Percentiles rank a stretch among this genome's conserved stretches.
Evolutionary conservation across 2,113 vertebrate genomes (phyloP).

Genomic region (Oreocharis arfaki): DNA sequence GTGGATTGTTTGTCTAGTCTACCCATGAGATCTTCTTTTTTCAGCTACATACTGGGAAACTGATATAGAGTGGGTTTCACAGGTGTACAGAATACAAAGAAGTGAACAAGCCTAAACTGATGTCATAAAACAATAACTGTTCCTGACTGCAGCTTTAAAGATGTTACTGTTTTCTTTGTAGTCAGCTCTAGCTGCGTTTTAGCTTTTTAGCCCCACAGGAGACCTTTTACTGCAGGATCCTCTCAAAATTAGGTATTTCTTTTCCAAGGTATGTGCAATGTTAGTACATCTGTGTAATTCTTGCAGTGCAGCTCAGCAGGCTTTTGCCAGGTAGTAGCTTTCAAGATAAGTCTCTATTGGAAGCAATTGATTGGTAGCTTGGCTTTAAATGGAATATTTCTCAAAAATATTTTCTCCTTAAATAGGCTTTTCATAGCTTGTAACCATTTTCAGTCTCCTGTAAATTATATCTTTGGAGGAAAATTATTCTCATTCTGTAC

Average conservation of each 20-base stretch:
- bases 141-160: neutral
- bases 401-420: slow-evolving; percentile 18
- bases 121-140: neutral
- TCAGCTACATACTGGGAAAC: neutral
- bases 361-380: slow-evolving; percentile 4
- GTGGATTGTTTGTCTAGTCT: neutral
- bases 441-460: neutral
- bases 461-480: neutral
- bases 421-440: neutral
- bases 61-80: neutral
- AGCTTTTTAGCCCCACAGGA: neutral
- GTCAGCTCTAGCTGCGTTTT: neutral
- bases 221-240: neutral
- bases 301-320: slow-evolving; percentile 6
- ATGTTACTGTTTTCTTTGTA: neutral
- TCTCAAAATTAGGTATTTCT: neutral
- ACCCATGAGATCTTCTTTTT: neutral
- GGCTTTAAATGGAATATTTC: neutral
- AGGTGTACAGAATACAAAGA: neutral
- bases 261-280: neutral
- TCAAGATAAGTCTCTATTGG: neutral
- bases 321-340: slow-evolving; percentile 1
- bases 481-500: neutral
- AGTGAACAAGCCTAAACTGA: neutral
- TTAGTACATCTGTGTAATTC: neutral